phyloP scores from a whole-genome alignment of 2,113 vertebrate species.

The Amphiprion percula region DNA sequence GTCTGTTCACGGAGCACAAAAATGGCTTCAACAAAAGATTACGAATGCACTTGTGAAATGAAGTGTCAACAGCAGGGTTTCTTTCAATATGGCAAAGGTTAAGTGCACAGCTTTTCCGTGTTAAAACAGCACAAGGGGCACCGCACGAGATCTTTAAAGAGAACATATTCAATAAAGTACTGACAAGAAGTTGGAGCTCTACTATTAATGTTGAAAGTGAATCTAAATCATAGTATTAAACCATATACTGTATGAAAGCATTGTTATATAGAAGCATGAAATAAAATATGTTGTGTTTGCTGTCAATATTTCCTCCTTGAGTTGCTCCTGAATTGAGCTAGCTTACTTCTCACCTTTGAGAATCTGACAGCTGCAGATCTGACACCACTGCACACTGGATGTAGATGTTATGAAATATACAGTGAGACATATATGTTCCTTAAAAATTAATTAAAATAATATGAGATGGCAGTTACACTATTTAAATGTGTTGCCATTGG shows the following conservation, averaged over 20 bases:
- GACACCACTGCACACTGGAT: no score
- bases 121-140: constrained; percentile 25
- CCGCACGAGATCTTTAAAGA: neutral
- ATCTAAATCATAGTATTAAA: neutral
- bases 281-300: no score
- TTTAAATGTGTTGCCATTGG: no score
- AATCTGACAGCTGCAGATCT: no score
- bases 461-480: no score
- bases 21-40: constrained; percentile 58
- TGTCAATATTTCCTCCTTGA: no score
- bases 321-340: no score
- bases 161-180: neutral
- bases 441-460: no score
- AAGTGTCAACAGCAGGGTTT: constrained; percentile 39
- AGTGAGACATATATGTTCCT: no score
- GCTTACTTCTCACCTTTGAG: no score
- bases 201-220: neutral
- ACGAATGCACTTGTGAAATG: constrained; percentile 52
- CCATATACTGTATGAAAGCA: neutral
- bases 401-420: no score
- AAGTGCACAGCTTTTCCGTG: constrained; percentile 59
- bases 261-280: neutral
- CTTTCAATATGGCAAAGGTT: constrained; percentile 61
- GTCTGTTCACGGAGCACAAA: constrained; percentile 48
- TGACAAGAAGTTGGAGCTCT: neutral